A percentile compares a stretch with the other conserved stretches of the same genome.
These are phyloP conservation scores for Lynx canadensis DNA, from an alignment of 2,113 vertebrate genomes.

Conservation along the genomic window DNA sequence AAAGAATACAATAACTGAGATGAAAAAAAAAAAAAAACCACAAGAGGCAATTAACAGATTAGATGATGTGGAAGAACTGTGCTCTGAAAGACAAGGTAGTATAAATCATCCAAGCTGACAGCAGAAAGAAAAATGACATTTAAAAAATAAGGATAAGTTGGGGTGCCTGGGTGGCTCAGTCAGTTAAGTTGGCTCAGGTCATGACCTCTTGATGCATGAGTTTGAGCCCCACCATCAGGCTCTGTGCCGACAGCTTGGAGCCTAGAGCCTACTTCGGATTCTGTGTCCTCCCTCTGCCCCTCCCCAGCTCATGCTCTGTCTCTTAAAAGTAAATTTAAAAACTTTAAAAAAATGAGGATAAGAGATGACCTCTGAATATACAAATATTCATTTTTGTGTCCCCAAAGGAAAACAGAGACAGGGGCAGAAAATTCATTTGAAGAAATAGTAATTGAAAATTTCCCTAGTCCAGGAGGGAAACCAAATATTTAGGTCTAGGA, in stretches of 20 bases:
- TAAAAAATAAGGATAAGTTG: not conserved
- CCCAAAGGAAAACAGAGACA: not conserved
- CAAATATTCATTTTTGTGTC: not conserved
- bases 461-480: not conserved
- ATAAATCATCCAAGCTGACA: not conserved
- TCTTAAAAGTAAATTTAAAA: too few species aligned
- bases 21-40: not conserved
- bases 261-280: too few species aligned
- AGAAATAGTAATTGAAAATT: not conserved
- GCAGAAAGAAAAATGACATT: not conserved
- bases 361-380: not conserved
- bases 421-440: not conserved
- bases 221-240: too few species aligned
- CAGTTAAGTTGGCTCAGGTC: too few species aligned
- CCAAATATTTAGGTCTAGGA: not conserved
- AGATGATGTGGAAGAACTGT: not conserved
- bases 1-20: not conserved
- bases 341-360: not conserved
- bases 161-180: too few species aligned
- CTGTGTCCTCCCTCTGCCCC: too few species aligned
- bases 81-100: not conserved
- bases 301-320: too few species aligned
- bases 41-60: not conserved
- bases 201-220: too few species aligned
- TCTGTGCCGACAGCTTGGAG: too few species aligned